Conservation (phyloP, 2,888 invertebrate genomes). For the Synergus itoensis region DNA sequence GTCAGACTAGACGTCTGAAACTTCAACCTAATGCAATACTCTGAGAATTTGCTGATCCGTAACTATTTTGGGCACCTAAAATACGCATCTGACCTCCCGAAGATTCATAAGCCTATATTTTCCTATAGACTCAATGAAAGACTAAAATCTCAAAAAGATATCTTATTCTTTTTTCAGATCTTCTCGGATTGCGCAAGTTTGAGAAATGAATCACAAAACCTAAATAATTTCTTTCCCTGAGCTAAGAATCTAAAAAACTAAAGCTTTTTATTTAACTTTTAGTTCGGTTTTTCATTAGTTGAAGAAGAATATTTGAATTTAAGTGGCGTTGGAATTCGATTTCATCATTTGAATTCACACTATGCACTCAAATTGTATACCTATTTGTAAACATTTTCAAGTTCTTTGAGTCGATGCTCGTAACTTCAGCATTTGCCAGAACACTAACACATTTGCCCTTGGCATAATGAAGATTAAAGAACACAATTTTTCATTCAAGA, state of each 20-base stretch:
- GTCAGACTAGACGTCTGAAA: too few relatives aligned
- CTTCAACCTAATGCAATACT: too few relatives aligned
- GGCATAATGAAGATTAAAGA: constrained; percentile 1
- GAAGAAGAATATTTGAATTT: too few relatives aligned
- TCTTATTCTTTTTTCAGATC: not conserved
- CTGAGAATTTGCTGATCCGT: constrained; percentile 60
- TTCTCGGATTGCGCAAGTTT: not conserved
- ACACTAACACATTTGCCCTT: not conserved
- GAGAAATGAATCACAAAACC: not conserved
- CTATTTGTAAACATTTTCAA: not conserved
- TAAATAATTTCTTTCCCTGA: not conserved
- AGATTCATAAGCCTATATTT: constrained; percentile 60
- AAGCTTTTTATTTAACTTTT: not conserved
- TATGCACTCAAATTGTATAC: not conserved
- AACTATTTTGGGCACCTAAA: constrained; percentile 65
- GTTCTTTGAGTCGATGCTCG: not conserved
- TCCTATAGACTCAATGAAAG: constrained; percentile 38
- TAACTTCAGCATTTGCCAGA: not conserved
- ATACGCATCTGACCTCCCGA: constrained; percentile 61
- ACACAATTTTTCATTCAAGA: constrained; percentile 29
- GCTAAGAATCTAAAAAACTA: not conserved
- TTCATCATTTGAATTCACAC: not conserved
- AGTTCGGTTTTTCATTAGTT: too few relatives aligned
- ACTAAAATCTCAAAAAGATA: not conserved
- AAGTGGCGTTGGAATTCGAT: too few relatives aligned